Base-by-base conservation (phyloP, 2,888 invertebrate genomes). In the Amblyteles armatorius region DNA sequence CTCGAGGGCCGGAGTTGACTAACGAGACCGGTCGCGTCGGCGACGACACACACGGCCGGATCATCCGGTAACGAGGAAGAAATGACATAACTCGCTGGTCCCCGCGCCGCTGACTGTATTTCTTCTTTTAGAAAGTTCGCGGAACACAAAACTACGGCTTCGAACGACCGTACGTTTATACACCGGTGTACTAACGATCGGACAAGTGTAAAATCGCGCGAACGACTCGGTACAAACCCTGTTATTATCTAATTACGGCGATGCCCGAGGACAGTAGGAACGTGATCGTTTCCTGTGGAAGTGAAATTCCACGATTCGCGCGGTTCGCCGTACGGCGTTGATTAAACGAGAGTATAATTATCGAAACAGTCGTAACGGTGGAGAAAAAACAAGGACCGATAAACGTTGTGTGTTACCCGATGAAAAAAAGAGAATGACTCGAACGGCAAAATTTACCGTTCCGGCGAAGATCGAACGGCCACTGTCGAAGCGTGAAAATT, bases 61-160 rank as follows among this genome's bases (percentile, higher is more conserved):
- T 63, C 33, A 63, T 63, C 29, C 63, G 63, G 33, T 13, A 63
- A 63, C 29, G 16, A 63, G 63, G 33, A 63, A 63, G 63, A 63
- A 63, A 29, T 63, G 33, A 63, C 63, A 63, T 63, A 63, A 63
- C 33, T n/a, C 63, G 33, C 16, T 16, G 29, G 7, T 63, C 29
- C 63, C 29, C 29, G 6, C 6, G 16, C 16, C 0, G 33, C 29
- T 0, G 29, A 63, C 16, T 33, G 6, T 29, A 63, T 63, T 2
- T 33, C 13, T 63, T 63, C 6, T 63, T 63, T 63, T 63, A 63
- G 63, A 63, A 63, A 63, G 63, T 63, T 33, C 33, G 63, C 63
- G 33, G n/a, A 13, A 63, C 29, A 33, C 63, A 7, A 63, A 33
- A 63, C 16, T 7, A 29, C 29, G 7, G 29, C 7, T 16, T 16